Base-by-base conservation (phyloP, 64 coral and sea anemone species). In the Porites lutea region DNA sequence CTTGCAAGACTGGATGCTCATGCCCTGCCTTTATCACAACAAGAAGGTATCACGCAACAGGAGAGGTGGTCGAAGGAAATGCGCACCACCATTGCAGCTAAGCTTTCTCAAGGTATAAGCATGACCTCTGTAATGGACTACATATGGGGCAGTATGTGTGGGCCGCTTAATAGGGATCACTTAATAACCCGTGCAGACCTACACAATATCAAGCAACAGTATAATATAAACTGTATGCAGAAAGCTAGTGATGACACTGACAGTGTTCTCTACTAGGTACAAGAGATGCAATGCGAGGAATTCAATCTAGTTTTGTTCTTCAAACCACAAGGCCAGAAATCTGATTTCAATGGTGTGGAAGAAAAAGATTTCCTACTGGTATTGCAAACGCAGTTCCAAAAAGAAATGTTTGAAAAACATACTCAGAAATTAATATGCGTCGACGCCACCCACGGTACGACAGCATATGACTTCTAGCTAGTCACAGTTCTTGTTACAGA, bases 21-120 rank as follows among this genome's bases (percentile, higher is more conserved):
- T 87, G 49, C 14, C 69, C 69, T 57, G 68, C 50, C 3, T 87
- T 69, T 10, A 73, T 87, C 13, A 74, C 69, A 12, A 8, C 85
- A 13, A 53, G 85, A 18, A 74, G 10, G 21, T 8, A 87, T 48
- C 18, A 13, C 13, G 50, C 57, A 13, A 87, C 85, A 69, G 52
- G 85, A 7, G 68, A 87, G 85, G 85, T 87, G 19, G 16, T 88
- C 86, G 0, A 9, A 54, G 63, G 85, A 87, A 50, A 87, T 88
- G 86, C 71, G 52, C 12, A 13, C 86, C 16, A 16, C 14, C 19
- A 88, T 77, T 47, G 86, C 71, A 61, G 53, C 11, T 27, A 88
- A 76, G 43, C 68, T 88, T n/a, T 13, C 86, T 23, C 72, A 88
- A 63, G 86, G 71, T 47, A 15, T 88, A 6, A 72, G 51, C 68